phyloP scores from a whole-genome alignment of 2,113 vertebrate species.

The Gymnocephalus cernua region DNA sequence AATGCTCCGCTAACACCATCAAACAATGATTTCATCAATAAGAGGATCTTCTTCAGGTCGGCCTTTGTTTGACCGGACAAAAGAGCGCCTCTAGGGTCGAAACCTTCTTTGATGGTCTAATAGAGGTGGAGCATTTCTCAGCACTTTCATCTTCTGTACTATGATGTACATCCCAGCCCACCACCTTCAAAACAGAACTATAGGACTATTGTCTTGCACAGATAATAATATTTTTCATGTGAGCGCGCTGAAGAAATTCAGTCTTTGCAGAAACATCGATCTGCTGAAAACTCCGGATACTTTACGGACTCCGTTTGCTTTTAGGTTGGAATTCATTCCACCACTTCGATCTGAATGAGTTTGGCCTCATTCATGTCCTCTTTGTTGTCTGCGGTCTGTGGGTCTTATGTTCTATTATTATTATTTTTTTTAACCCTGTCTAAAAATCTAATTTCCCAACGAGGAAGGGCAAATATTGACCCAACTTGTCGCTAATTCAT shows the following conservation, averaged over 20 bases:
- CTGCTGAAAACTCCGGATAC: too few relatives aligned
- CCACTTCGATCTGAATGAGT: background rate
- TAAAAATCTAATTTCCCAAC: conserved; percentile 46
- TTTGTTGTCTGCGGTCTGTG: background rate
- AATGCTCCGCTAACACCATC: conserved; percentile 15
- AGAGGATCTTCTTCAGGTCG: conserved; percentile 13
- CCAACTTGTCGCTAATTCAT: conserved; percentile 37
- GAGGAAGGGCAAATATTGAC: conserved; percentile 56
- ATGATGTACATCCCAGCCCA: conserved; percentile 5
- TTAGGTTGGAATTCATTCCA: background rate
- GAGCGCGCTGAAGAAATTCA: background rate
- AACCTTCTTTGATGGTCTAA: conserved; percentile 48
- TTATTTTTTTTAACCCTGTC: background rate
- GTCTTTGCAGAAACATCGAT: background rate
- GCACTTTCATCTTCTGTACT: conserved; percentile 44
- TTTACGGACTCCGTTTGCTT: background rate
- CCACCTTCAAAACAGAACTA: background rate
- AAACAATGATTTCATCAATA: conserved; percentile 11
- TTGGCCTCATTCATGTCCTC: background rate
- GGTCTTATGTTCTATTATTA: background rate
- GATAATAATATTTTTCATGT: conserved; percentile 5
- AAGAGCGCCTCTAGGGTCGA: conserved; percentile 30
- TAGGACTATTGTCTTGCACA: background rate
- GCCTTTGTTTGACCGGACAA: conserved; percentile 49
- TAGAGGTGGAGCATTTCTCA: conserved; percentile 14